Base-by-base conservation (phyloP, 2,797 vertebrate species). In the Lepus oiostolus region DNA sequence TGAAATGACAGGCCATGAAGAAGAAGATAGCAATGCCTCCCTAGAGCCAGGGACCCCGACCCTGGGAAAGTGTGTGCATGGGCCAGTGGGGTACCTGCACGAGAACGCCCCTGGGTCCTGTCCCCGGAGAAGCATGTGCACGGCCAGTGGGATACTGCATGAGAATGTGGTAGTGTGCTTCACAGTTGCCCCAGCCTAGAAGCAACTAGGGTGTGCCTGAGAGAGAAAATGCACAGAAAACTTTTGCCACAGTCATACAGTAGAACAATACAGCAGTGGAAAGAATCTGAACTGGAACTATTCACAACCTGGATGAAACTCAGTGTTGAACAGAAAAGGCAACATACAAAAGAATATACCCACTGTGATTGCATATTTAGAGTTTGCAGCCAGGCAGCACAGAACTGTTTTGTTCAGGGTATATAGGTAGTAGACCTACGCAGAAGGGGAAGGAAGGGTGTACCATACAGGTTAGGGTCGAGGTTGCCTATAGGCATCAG, bases 391-490 rank as follows among this genome's bases (percentile, higher is more conserved):
- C 35, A 63, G 62, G 28, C 14, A 19, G 3, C 35, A n/a, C 35
- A 76, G 1, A 24, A 42, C n/a, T 32, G 0, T 35, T 50, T 71
- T 19, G 24, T 58, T 71, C 30, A 54, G 35, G 24, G 42, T 5
- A 9, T 8, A 0, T 28, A 38, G 54, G 32, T 42, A 60, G 14
- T 32, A 7, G 35, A 1, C 14, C 26, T 26, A 14, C 17, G 17
- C 16, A 77, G 76, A 17, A 28, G 7, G 42, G 42, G 42, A n/a
- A 80, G 62, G 42, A 13, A 54, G 63, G 11, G 16, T 75, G 42
- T 52, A 9, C 60, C 0, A 0, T 62, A 1, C 7, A 82, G 38
- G 32, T 54, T 32, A 32, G 4, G 9, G 0, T 10, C 28, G 28
- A 75, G 60, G 24, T 68, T n/a, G 5, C 38, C 50, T 85, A 3